Evolutionary conservation across 1,140 invertebrate genomes (phyloP).

Genomic region (Drosophila quadrilineata): DNA sequence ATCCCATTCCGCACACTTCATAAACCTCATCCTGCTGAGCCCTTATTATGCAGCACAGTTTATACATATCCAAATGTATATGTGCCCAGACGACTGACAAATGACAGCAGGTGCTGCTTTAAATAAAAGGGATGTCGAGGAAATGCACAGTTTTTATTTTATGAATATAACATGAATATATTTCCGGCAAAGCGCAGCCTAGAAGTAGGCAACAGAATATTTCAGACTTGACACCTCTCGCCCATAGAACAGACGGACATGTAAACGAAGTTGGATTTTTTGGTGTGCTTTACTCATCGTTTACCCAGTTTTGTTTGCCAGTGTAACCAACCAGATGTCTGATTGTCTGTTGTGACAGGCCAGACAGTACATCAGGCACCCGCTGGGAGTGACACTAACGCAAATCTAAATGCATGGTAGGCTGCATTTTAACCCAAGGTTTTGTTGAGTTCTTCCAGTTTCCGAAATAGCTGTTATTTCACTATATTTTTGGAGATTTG

Average conservation of each 20-base stretch:
- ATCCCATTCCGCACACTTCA: constrained; percentile 9
- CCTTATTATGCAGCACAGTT: constrained; percentile 48
- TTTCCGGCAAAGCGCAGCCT: constrained; percentile 1
- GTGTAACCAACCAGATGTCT: not conserved
- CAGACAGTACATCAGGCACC: constrained; percentile 56
- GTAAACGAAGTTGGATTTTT: constrained; percentile 31
- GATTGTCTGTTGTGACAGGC: constrained; percentile 14
- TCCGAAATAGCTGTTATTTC: too few relatives aligned
- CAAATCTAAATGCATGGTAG: too few relatives aligned
- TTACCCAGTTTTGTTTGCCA: not conserved
- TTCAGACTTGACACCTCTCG: constrained; percentile 28
- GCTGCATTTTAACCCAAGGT: constrained; percentile 40
- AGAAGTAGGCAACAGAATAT: constrained; percentile 17
- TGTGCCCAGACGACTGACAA: constrained; percentile 26
- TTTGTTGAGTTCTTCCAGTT: not conserved
- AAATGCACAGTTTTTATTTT: constrained; percentile 54
- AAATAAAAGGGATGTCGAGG: constrained; percentile 35
- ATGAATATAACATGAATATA: constrained; percentile 33
- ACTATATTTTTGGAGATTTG: not conserved
- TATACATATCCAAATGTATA: not conserved
- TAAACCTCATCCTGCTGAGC: constrained; percentile 52
- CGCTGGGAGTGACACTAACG: constrained; percentile 30
- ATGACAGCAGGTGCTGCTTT: constrained; percentile 51
- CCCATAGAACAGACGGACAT: too few relatives aligned
- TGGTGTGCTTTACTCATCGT: too few relatives aligned